These are phyloP conservation scores for Mesochorus sp. DNA, from an alignment of 2,888 invertebrate species.

Conservation along the genomic window DNA sequence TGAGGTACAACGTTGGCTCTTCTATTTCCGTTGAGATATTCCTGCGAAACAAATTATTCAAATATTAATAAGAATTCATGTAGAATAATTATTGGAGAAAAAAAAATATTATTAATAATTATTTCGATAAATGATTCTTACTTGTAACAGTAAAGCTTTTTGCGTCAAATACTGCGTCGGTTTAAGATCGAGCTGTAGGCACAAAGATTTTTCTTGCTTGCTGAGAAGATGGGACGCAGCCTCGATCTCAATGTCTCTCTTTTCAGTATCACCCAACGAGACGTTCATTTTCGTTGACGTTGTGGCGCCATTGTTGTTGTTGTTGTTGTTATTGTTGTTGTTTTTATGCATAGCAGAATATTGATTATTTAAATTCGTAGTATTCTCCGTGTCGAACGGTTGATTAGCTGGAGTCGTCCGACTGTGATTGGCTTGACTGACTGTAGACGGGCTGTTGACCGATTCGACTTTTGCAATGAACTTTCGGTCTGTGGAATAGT, in stretches of 20 bases:
- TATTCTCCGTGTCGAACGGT: constrained; percentile 79
- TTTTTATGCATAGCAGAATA: constrained; percentile 70
- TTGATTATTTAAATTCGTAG: constrained; percentile 76
- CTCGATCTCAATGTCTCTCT: constrained; percentile 77
- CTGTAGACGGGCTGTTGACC: constrained; percentile 75
- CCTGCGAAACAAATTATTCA: constrained; percentile 69
- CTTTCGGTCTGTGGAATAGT: constrained; percentile 94
- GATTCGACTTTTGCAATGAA: constrained; percentile 89
- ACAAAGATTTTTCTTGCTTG: constrained; percentile 80
- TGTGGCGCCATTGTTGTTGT: constrained; percentile 50
- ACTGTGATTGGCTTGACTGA: constrained; percentile 78
- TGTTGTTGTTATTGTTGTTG: constrained; percentile 81
- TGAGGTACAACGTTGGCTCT: constrained; percentile 81
- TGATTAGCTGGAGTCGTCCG: constrained; percentile 81
- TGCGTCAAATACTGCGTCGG: constrained; percentile 94
- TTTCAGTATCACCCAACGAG: constrained; percentile 69
- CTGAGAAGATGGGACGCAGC: constrained; percentile 80
- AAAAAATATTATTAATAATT: neutral
- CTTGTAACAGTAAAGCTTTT: constrained; percentile 92
- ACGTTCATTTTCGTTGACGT: constrained; percentile 67
- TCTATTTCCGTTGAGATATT: constrained; percentile 80
- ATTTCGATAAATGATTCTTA: constrained; percentile 71
- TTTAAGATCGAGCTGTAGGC: constrained; percentile 87
- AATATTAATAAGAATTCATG: too few relatives aligned
- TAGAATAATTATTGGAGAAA: neutral